Evolutionary conservation across 2,113 vertebrate species (phyloP).

Genomic region (Hemichromis elongatus): DNA sequence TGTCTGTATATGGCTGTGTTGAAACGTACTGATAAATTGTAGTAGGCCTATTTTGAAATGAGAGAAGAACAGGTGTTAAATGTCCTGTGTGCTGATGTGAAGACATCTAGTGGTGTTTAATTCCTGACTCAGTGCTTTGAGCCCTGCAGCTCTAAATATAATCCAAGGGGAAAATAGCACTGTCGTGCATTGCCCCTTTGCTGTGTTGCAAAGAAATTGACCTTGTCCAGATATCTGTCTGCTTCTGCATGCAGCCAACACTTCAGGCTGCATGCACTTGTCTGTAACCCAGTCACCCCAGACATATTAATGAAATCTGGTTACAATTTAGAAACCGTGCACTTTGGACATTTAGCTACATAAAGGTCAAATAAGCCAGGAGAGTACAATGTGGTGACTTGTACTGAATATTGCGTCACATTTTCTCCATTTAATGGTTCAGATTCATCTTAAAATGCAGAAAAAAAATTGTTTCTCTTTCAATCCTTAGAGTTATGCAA

Average conservation of each 20-base stretch:
- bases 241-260: not conserved
- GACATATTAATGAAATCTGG: not conserved
- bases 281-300: not conserved
- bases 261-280: not conserved
- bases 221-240: not conserved
- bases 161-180: not conserved
- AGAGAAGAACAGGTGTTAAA: not conserved
- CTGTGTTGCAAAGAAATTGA: not conserved
- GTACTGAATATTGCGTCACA: not conserved
- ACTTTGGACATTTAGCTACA: not conserved
- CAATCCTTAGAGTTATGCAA: not conserved
- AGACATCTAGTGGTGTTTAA: conserved; percentile 10
- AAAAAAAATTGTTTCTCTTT: not conserved
- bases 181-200: not conserved
- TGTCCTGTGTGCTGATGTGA: conserved; percentile 1
- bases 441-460: not conserved
- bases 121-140: not conserved
- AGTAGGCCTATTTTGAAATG: not conserved
- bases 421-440: not conserved
- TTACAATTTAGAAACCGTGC: not conserved
- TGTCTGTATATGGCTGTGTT: not conserved
- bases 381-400: not conserved
- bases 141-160: conserved; percentile 46
- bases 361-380: not conserved
- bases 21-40: not conserved